phyloP scores from a whole-genome alignment of 2,797 vertebrate genomes.

The Sebastes kiyomatsui region DNA sequence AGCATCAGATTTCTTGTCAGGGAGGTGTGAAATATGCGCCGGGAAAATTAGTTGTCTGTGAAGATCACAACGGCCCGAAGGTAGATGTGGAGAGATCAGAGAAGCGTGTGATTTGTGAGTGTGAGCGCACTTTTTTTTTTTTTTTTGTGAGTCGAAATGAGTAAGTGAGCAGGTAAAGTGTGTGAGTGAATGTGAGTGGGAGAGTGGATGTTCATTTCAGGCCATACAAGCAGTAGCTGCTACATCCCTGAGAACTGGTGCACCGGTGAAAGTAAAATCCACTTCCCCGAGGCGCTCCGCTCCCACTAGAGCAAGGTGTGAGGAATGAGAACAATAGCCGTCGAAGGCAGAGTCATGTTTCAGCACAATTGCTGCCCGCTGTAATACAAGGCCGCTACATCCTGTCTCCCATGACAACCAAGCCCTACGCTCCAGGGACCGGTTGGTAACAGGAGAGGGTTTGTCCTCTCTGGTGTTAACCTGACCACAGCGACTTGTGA shows the following conservation, averaged over 20 bases:
- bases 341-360: slow-evolving; percentile 57
- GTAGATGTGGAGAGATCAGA: slow-evolving; percentile 33
- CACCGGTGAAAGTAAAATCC: slow-evolving; percentile 29
- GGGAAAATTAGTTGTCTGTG: slow-evolving; percentile 50
- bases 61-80: slow-evolving; percentile 32
- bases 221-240: background rate
- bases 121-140: background rate
- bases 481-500: slow-evolving; percentile 4
- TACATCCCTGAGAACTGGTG: slow-evolving; percentile 54
- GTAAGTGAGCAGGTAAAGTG: slow-evolving; percentile 14
- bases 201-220: slow-evolving; percentile 25
- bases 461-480: slow-evolving; percentile 21
- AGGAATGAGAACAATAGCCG: slow-evolving; percentile 59
- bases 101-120: slow-evolving; percentile 16
- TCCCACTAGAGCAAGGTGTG: slow-evolving; percentile 49
- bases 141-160: background rate
- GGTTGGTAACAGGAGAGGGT: background rate
- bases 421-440: slow-evolving; percentile 16
- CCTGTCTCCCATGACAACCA: slow-evolving; percentile 68
- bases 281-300: slow-evolving; percentile 29
- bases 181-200: slow-evolving; percentile 2
- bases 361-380: slow-evolving; percentile 46
- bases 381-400: slow-evolving; percentile 47
- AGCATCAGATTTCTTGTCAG: slow-evolving; percentile 49
- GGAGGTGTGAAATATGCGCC: slow-evolving; percentile 44